Evolutionary conservation across 2,113 vertebrate species (phyloP), one percentile per base, ranked within the genome.

Genomic region (Siniperca knerii): DNA sequence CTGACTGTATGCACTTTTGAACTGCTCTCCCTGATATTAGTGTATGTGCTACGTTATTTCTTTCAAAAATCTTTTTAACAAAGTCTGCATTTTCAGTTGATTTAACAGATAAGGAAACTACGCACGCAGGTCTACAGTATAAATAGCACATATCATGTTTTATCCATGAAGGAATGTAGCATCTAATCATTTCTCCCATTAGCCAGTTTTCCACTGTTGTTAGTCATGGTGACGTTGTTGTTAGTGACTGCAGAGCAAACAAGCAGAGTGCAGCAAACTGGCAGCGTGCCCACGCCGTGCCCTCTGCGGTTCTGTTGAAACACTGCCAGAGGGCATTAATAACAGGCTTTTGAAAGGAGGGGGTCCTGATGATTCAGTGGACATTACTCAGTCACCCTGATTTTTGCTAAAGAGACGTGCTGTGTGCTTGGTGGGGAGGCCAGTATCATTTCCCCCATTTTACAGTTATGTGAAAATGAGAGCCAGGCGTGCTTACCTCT

Each of bases 181-280:
- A 10, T 88, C 84, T 85, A 78, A 92, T 94, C 91, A 90, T 81
- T 61, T 74, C 73, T 7, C n/a, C 82, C 81, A 75, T 91, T 90
- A 91, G 84, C 64, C 74, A 66, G 58, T 92, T 89, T 92, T 91
- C 86, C 84, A 86, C 83, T 90, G 82, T 66, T 77, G 82, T 91
- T 92, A 68, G 86, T 90, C 88, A 88, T 82, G 86, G 84, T 83
- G 89, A 92, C 82, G 55, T 86, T 90, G 88, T 83, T 90, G 90
- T 90, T 90, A n/a, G 81, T 37, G 73, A 93, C 77, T 85, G 91
- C 87, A 92, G 81, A 86, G 89, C 84, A 90, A 93, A 90, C 87
- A 87, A 83, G 79, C 76, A 42, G 61, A 88, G 85, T 80, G 84
- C 65, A 82, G 84, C 46, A 87, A 87, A 78, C 48, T 91, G 94